phyloP scores from a whole-genome alignment of 2,888 invertebrate species.

The Clusia tigrina region DNA sequence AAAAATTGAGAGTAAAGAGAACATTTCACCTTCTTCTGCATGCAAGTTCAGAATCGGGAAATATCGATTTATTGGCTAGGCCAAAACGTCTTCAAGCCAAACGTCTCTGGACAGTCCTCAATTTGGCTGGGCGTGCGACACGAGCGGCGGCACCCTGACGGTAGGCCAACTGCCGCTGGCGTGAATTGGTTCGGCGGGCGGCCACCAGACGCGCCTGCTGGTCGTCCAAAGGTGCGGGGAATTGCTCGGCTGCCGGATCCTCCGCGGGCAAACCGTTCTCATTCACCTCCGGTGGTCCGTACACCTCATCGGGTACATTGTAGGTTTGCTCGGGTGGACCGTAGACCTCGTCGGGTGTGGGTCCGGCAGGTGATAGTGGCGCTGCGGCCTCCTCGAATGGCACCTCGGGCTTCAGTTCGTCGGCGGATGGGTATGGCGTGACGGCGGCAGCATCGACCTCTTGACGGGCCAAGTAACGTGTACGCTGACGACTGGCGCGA shows the following conservation, averaged over 20 bases:
- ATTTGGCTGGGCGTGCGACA: constrained; percentile 44
- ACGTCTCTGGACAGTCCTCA: constrained; percentile 36
- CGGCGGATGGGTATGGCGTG: constrained; percentile 56
- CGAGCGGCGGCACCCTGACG: constrained; percentile 38
- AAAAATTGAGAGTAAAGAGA: background rate
- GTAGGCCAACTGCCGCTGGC: constrained; percentile 34
- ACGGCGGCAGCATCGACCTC: constrained; percentile 48
- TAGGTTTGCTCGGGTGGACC: constrained; percentile 50
- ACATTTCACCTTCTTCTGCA: background rate
- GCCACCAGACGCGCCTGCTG: constrained; percentile 49
- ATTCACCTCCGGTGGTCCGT: constrained; percentile 49
- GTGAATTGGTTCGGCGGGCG: constrained; percentile 44
- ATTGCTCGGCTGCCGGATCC: constrained; percentile 35
- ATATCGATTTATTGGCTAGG: background rate
- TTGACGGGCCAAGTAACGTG: constrained; percentile 50
- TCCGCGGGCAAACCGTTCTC: constrained; percentile 46
- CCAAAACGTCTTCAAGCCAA: constrained; percentile 14
- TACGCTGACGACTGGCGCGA: constrained; percentile 43
- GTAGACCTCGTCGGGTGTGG: constrained; percentile 53
- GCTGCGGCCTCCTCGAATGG: constrained; percentile 52
- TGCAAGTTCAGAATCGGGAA: background rate
- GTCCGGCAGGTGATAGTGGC: too few species aligned
- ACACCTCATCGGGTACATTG: constrained; percentile 52
- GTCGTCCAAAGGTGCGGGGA: constrained; percentile 33
- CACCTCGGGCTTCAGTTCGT: constrained; percentile 56